These are phyloP conservation scores for Perizoma flavofasciatum DNA, from an alignment of 2,888 invertebrate genomes.

Conservation along the genomic window DNA sequence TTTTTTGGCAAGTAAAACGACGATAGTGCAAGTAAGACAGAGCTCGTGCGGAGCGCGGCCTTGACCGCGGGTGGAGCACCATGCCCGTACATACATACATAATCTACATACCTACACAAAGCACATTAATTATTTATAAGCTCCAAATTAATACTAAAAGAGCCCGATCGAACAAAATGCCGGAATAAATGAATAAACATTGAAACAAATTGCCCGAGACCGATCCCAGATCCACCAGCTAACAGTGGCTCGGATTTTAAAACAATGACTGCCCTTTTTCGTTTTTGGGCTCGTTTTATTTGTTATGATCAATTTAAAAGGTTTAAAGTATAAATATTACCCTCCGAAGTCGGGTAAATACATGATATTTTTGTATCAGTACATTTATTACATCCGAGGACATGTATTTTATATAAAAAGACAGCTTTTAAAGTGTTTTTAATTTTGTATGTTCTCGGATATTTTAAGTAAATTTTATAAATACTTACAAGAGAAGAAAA, in stretches of 20 bases:
- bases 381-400: conserved; percentile 20
- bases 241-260: conserved; percentile 48
- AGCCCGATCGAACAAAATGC: conserved; percentile 63
- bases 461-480: conserved; percentile 4
- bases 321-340: conserved; percentile 24
- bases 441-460: conserved; percentile 11
- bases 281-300: conserved; percentile 45
- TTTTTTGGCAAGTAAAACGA: conserved; percentile 5
- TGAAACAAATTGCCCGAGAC: conserved; percentile 66
- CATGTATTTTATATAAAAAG: conserved; percentile 17
- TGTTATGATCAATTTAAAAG: conserved; percentile 44
- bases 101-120: conserved; percentile 54
- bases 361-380: conserved; percentile 24
- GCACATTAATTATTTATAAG: conserved; percentile 76
- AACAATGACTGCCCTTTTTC: conserved; percentile 52
- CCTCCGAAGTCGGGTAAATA: conserved; percentile 4
- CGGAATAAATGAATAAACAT: conserved; percentile 77
- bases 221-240: conserved; percentile 42
- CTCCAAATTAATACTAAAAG: conserved; percentile 75
- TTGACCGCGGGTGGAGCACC: conserved; percentile 65
- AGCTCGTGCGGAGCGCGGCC: conserved; percentile 58
- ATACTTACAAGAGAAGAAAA: too few relatives aligned
- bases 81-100: conserved; percentile 55
- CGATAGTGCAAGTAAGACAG: conserved; percentile 36
- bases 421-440: conserved; percentile 8